phyloP scores from a whole-genome alignment of 2,113 vertebrate genomes.

The Hoplias malabaricus region DNA sequence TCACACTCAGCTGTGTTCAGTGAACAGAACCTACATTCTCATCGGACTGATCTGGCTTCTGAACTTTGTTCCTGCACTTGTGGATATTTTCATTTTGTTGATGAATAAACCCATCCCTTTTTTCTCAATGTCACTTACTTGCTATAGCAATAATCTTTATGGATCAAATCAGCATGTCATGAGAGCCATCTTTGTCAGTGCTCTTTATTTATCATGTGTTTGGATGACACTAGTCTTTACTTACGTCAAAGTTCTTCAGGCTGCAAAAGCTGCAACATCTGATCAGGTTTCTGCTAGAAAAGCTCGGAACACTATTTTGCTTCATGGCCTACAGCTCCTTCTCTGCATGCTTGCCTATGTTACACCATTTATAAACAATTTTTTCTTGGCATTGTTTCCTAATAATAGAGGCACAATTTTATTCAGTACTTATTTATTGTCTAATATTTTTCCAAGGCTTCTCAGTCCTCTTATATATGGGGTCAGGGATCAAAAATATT shows the following conservation, averaged over 20 bases:
- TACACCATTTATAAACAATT: not conserved
- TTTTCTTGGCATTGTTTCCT: conserved; percentile 21
- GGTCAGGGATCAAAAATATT: conserved; percentile 56
- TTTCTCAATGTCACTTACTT: too few relatives aligned
- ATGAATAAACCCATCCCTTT: not conserved
- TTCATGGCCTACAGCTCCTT: conserved; percentile 61
- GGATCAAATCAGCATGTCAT: conserved; percentile 23
- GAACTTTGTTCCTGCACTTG: conserved; percentile 17
- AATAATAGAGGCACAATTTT: not conserved
- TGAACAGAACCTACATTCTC: conserved; percentile 49
- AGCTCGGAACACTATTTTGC: conserved; percentile 59
- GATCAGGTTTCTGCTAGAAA: conserved; percentile 51
- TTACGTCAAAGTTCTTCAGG: conserved; percentile 56
- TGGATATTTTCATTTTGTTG: conserved; percentile 44
- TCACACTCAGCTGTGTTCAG: conserved; percentile 56
- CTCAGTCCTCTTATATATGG: conserved; percentile 65
- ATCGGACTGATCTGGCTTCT: conserved; percentile 48
- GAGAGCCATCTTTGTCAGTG: not conserved
- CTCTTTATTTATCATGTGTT: conserved; percentile 51
- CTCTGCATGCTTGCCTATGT: conserved; percentile 55
- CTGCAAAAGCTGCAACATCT: conserved; percentile 30
- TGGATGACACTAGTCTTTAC: conserved; percentile 57
- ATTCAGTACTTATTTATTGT: conserved; percentile 43
- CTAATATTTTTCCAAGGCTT: conserved; percentile 53
- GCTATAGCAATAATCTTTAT: not conserved